Conservation (phyloP, 2,888 invertebrate genomes). For the Temnothorax ravouxi region DNA sequence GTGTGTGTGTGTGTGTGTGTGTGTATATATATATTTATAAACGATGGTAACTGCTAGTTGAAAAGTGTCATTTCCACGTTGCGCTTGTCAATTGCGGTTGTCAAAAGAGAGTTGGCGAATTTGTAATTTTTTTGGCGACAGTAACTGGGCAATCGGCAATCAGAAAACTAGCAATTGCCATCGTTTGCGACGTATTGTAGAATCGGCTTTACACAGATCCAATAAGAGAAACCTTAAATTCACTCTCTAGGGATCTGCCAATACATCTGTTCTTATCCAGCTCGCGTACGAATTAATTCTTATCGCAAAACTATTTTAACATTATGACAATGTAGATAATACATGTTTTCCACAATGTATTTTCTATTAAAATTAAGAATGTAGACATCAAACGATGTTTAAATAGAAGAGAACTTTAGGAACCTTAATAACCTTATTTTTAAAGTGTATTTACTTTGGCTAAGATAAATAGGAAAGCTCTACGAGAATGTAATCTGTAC, state of each 20-base stretch:
- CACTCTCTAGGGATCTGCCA: conserved; percentile 65
- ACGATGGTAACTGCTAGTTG: too few relatives aligned
- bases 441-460: neutral
- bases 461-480: neutral
- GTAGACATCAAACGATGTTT: neutral
- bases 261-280: conserved; percentile 67
- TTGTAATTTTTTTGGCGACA: too few relatives aligned
- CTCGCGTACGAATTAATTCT: conserved; percentile 70
- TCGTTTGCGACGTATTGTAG: too few relatives aligned
- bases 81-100: too few relatives aligned
- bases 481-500: conserved; percentile 3
- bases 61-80: too few relatives aligned
- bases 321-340: neutral
- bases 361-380: neutral
- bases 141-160: too few relatives aligned
- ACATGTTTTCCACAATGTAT: neutral
- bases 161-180: too few relatives aligned
- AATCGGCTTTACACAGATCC: conserved; percentile 64
- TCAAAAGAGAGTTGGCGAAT: too few relatives aligned
- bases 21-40: neutral
- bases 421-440: neutral
- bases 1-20: too few relatives aligned
- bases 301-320: conserved; percentile 45
- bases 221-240: conserved; percentile 83
- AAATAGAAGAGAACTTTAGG: neutral